Base-by-base conservation (phyloP, 2,888 invertebrate species). In the Amphipoea oculea region DNA sequence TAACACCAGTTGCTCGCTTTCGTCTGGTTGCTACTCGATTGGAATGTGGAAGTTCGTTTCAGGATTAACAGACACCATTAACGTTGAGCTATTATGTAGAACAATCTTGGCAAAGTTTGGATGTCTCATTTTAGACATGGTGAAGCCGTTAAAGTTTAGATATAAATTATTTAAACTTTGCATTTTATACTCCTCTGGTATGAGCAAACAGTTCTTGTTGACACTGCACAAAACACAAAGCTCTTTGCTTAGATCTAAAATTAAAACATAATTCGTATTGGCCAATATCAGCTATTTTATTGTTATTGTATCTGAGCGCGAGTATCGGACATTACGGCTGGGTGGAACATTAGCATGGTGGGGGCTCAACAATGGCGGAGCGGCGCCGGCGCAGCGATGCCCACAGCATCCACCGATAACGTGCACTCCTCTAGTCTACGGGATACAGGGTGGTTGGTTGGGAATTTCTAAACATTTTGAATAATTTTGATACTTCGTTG, bases 321-420 rank as follows among this genome's bases (percentile, higher is more conserved):
- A 82, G 84, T 84, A 85, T 83, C 86, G 69, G 81, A 76, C 82
- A 84, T 76, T 85, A 78, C 66, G 79, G 83, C 84, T 86, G 79
- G 80, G 67, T 79, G 82, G 71, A 88, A 84, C 88, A 89, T 89
- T 89, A 89, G 86, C 86, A 85, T 87, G 87, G 88, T 79, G 89
- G 86, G 84, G 88, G 85, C 74, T 76, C 90, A 91, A 91, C 92
- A 92, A 93, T 92, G 88, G 87, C 87, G 86, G 84, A 79, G 80
- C 90, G 90, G 90, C 89, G 91, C 90, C 91, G 90, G 89, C 88
- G 89, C 86, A 85, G 86, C 91, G 93, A 92, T 92, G 92, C 92
- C 89, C 90, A 87, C 90, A 91, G 91, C 91, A 89, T 89, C 89
- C 89, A 88, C 91, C 85, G 93, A 93, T 94, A 94, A 92, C 89